Conservation (phyloP, 2,888 invertebrate genomes). For the Eurytoma adleriae region DNA sequence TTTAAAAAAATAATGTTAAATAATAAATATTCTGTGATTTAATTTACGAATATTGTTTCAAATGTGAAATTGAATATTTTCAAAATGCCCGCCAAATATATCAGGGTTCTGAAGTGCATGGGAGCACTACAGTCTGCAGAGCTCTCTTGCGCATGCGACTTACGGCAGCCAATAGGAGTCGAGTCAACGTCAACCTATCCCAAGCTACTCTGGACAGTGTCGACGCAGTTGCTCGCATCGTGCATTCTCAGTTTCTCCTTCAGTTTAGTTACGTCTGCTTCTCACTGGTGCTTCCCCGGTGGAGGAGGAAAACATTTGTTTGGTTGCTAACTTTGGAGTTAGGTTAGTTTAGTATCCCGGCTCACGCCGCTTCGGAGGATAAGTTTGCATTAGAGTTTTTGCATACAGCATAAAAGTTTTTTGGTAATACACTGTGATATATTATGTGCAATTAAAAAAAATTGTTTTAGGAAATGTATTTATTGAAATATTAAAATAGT, state of each 20-base stretch:
- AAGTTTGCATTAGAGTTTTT: background rate
- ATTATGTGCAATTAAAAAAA: background rate
- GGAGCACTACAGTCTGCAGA: too few species aligned
- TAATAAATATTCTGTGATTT: background rate
- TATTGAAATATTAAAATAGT: background rate
- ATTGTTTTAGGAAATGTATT: background rate
- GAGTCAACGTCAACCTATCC: too few species aligned
- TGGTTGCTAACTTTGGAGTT: slow-evolving; percentile 2
- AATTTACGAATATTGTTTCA: background rate
- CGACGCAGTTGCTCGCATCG: too few species aligned
- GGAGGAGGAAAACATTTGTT: slow-evolving; percentile 13
- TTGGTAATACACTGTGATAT: background rate
- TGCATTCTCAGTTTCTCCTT: too few species aligned
- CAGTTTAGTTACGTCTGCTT: too few species aligned
- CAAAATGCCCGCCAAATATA: too few species aligned
- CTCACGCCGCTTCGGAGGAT: slow-evolving; percentile 5
- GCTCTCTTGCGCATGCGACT: too few species aligned
- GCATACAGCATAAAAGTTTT: background rate
- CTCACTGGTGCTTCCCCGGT: too few species aligned
- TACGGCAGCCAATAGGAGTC: too few species aligned
- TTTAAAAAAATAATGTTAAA: background rate
- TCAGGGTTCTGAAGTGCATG: too few species aligned
- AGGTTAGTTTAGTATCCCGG: slow-evolving; percentile 23
- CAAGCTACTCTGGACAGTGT: too few species aligned
- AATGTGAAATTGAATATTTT: too few species aligned